Evolutionary conservation across 2,113 vertebrate genomes (phyloP).

Genomic region (Lamprotornis superbus): DNA sequence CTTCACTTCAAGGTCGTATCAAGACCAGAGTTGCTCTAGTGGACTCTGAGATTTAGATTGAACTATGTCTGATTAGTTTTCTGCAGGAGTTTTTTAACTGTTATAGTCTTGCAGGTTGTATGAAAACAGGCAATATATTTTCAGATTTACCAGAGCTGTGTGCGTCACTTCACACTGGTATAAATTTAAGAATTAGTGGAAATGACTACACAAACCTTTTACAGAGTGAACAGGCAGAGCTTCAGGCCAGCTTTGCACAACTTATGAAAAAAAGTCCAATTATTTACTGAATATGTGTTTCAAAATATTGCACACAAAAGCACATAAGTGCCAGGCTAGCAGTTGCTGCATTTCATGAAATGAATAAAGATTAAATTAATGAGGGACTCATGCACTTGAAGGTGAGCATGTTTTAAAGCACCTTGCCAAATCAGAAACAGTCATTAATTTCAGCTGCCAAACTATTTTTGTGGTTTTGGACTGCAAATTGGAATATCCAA

Average conservation of each 20-base stretch:
- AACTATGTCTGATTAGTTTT: not conserved
- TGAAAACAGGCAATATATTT: fast-evolving
- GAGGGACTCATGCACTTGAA: not conserved
- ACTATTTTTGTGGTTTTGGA: constrained; percentile 60
- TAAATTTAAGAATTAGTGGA: not conserved
- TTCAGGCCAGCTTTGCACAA: not conserved
- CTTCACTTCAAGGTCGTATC: not conserved
- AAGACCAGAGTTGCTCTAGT: not conserved
- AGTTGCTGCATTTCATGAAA: not conserved
- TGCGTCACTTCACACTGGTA: not conserved
- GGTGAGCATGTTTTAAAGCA: not conserved
- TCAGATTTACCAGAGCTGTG: not conserved
- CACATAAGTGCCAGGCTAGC: not conserved
- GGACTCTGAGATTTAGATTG: not conserved
- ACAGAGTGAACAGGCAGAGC: not conserved
- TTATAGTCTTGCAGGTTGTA: not conserved
- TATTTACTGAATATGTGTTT: constrained; percentile 30
- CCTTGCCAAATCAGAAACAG: constrained; percentile 13
- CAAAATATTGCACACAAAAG: constrained; percentile 55
- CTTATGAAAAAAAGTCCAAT: not conserved
- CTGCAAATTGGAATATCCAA: constrained; percentile 50
- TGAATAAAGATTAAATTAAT: not conserved
- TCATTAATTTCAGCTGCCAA: constrained; percentile 60
- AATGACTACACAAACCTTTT: not conserved
- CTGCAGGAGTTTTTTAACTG: not conserved